phyloP scores from a whole-genome alignment of 2,113 vertebrate genomes.

The Tamias sibiricus region DNA sequence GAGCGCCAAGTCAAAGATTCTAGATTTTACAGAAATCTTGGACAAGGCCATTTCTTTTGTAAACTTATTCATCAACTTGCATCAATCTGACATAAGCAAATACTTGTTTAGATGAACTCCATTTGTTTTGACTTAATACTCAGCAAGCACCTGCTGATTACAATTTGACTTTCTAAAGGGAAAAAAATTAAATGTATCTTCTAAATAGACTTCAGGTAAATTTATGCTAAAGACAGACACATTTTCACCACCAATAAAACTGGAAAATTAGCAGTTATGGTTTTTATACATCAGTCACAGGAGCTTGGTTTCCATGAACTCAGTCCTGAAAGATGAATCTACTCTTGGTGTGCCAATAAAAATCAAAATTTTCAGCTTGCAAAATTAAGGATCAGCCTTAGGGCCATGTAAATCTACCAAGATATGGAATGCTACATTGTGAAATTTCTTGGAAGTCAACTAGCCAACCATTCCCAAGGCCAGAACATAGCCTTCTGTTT shows the following conservation, averaged over 20 bases:
- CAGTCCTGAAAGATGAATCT: background rate
- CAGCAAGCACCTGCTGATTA: constrained; percentile 34
- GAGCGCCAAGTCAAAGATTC: background rate
- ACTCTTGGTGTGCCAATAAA: background rate
- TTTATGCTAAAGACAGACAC: background rate
- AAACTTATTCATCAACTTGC: background rate
- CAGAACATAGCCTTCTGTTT: background rate
- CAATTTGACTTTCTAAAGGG: background rate
- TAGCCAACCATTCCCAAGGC: background rate
- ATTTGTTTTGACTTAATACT: constrained; percentile 24
- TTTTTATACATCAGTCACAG: background rate
- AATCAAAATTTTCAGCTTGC: constrained; percentile 22
- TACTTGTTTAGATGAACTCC: constrained; percentile 23
- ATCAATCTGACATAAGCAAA: background rate
- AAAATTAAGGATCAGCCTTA: background rate
- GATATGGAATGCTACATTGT: background rate
- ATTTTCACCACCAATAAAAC: background rate
- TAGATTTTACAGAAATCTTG: background rate
- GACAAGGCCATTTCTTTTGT: background rate
- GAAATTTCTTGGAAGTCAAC: background rate
- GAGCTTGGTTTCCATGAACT: constrained; percentile 24
- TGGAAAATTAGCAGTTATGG: background rate
- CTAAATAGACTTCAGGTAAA: constrained; percentile 29
- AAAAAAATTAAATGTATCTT: background rate
- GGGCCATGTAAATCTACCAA: background rate